Evolutionary conservation across 2,888 invertebrate genomes (phyloP).

Genomic region (Diaprepes abbreviatus): DNA sequence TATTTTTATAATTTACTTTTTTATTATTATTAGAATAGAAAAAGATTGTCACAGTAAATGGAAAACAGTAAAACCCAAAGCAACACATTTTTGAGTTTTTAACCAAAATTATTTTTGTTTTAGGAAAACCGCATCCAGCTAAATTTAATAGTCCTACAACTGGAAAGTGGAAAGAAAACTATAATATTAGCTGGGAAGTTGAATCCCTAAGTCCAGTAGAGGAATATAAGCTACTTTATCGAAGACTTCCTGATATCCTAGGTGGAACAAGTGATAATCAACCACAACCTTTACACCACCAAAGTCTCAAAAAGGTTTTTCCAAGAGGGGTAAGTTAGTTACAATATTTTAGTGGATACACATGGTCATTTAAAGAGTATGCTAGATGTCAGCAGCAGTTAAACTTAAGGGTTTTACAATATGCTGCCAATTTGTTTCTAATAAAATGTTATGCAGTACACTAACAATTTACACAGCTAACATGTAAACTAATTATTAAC

Average conservation of each 20-base stretch:
- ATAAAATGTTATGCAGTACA: no score
- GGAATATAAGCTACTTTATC: slow-evolving; percentile 77
- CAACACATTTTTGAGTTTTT: no score
- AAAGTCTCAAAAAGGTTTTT: slow-evolving; percentile 65
- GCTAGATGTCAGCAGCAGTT: no score
- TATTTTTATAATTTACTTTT: not conserved
- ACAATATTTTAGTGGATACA: no score
- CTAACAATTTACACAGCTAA: no score
- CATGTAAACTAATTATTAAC: no score
- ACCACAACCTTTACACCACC: slow-evolving; percentile 68
- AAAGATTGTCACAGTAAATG: not conserved
- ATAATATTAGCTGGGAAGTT: slow-evolving; percentile 79
- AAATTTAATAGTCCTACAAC: slow-evolving; percentile 75
- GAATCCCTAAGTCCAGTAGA: slow-evolving; percentile 78
- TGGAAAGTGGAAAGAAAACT: slow-evolving; percentile 73
- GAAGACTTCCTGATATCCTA: slow-evolving; percentile 71
- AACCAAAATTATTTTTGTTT: slow-evolving; percentile 5
- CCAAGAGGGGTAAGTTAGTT: slow-evolving; percentile 40
- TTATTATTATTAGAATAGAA: not conserved
- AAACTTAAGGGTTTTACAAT: no score
- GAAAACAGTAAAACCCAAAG: not conserved
- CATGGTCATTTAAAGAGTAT: no score
- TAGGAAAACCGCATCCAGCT: slow-evolving; percentile 76
- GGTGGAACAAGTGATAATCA: slow-evolving; percentile 64
- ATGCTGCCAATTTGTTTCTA: no score